Conservation (phyloP, 1,140 invertebrate genomes). For the Drosophila neocordata region DNA sequence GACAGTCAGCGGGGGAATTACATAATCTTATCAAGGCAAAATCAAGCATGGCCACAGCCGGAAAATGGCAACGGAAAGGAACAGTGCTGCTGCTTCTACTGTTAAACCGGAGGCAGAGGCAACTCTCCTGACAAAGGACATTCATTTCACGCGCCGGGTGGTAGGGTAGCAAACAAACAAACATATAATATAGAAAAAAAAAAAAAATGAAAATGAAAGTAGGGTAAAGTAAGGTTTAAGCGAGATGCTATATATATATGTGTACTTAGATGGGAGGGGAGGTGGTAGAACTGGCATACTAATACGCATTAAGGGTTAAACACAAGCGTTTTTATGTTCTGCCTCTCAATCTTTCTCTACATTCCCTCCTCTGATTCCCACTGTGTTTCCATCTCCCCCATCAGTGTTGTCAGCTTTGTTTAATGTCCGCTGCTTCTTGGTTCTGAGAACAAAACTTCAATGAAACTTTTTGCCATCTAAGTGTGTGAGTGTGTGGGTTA, state of each 20-base stretch:
- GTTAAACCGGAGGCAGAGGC: neutral
- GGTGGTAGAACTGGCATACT: conserved; percentile 53
- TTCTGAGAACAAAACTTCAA: conserved; percentile 53
- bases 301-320: conserved; percentile 78
- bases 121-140: conserved; percentile 52
- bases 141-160: conserved; percentile 39
- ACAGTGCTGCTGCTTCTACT: neutral
- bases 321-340: conserved; percentile 70
- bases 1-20: conserved; percentile 37
- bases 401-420: conserved; percentile 65
- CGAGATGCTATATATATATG: conserved; percentile 9
- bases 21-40: conserved; percentile 74
- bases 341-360: neutral
- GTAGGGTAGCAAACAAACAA: conserved; percentile 23
- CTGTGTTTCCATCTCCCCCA: neutral
- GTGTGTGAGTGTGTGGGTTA: neutral
- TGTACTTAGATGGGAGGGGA: neutral
- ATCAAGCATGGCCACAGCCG: conserved; percentile 52
- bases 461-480: conserved; percentile 47
- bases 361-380: too few species aligned
- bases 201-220: conserved; percentile 18
- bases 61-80: conserved; percentile 8
- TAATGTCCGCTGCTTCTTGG: conserved; percentile 57
- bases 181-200: conserved; percentile 13
- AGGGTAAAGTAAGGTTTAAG: conserved; percentile 37